Percentiles rank a stretch among this genome's conserved stretches.
These are phyloP conservation scores for Mythimna pallens DNA, from an alignment of 2,888 invertebrate species.

Conservation along the genomic window DNA sequence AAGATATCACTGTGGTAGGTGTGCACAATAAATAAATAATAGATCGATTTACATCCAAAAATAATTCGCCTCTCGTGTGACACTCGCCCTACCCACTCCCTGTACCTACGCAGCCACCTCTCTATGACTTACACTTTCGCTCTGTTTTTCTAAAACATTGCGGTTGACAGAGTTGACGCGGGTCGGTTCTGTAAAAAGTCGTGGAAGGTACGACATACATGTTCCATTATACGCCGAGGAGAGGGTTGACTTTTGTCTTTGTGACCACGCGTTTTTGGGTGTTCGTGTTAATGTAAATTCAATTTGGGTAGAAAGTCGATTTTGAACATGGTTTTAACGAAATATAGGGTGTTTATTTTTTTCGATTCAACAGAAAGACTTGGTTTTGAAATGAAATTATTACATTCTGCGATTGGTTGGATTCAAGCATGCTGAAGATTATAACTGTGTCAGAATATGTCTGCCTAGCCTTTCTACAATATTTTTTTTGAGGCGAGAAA, in stretches of 20 bases:
- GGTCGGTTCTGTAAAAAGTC: slow-evolving; percentile 61
- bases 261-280: slow-evolving; percentile 54
- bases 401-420: too few relatives aligned
- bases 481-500: too few relatives aligned
- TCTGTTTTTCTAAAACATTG: slow-evolving; percentile 60
- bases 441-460: too few relatives aligned
- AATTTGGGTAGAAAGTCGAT: slow-evolving; percentile 48
- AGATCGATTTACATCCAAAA: not conserved
- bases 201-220: slow-evolving; percentile 65
- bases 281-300: slow-evolving; percentile 63
- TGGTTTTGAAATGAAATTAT: not conserved
- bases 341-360: slow-evolving; percentile 16
- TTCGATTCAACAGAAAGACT: too few relatives aligned
- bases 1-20: too few relatives aligned
- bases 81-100: slow-evolving; percentile 3
- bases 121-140: slow-evolving; percentile 55
- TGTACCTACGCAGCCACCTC: slow-evolving; percentile 26
- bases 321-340: slow-evolving; percentile 26
- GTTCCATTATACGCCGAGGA: slow-evolving; percentile 66
- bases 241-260: slow-evolving; percentile 68
- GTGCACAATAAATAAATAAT: too few relatives aligned
- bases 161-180: slow-evolving; percentile 68
- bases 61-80: slow-evolving; percentile 5
- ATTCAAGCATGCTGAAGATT: too few relatives aligned
- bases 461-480: too few relatives aligned